Evolutionary conservation across 2,888 invertebrate genomes (phyloP).

Genomic region (Ernsta delagoae): DNA sequence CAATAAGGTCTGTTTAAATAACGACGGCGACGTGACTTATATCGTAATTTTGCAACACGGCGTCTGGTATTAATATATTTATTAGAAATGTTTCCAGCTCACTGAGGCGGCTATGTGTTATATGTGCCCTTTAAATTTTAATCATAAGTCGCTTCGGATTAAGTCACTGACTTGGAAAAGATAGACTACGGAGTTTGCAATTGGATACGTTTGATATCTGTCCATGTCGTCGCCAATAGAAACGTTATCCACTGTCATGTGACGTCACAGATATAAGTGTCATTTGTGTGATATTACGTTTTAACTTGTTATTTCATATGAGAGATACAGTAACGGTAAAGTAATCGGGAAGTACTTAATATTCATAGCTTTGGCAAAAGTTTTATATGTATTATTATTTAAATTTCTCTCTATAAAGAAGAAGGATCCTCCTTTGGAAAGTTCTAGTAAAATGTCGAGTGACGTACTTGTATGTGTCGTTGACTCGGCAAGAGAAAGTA

Average conservation of each 20-base stretch:
- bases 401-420: too few relatives aligned
- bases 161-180: not conserved
- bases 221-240: not conserved
- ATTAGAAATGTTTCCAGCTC: constrained; percentile 24
- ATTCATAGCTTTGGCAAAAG: too few relatives aligned
- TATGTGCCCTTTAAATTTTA: constrained; percentile 16
- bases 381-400: too few relatives aligned
- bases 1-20: constrained; percentile 31
- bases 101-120: constrained; percentile 2
- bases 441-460: too few relatives aligned
- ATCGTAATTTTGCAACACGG: constrained; percentile 18
- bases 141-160: constrained; percentile 14
- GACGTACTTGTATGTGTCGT: too few relatives aligned
- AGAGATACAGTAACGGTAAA: too few relatives aligned
- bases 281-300: too few relatives aligned
- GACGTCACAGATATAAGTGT: not conserved
- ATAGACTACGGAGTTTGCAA: not conserved
- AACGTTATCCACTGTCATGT: not conserved
- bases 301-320: too few relatives aligned
- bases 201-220: not conserved
- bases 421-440: too few relatives aligned
- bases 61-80: constrained; percentile 13
- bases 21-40: constrained; percentile 15
- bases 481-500: too few relatives aligned
- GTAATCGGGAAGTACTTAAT: too few relatives aligned